phyloP scores from a whole-genome alignment of 2,797 vertebrate genomes.

The Babyrousa celebensis region DNA sequence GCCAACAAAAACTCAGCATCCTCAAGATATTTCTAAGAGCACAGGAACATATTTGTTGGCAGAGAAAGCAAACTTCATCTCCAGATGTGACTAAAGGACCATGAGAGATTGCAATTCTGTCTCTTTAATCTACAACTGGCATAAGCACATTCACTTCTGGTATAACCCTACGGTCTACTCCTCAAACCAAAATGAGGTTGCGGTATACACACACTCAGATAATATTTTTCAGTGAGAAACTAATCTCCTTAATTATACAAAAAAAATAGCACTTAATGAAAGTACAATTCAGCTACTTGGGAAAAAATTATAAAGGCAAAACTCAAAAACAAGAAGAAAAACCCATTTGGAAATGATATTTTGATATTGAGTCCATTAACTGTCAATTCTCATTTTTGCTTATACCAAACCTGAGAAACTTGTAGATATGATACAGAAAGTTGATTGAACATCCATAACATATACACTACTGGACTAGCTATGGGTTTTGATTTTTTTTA shows the following conservation, averaged over 20 bases:
- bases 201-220: background rate
- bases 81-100: constrained; percentile 32
- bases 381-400: background rate
- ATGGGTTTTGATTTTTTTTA: background rate
- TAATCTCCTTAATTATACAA: constrained; percentile 26
- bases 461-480: background rate
- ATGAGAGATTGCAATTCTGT: constrained; percentile 46
- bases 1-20: constrained; percentile 58
- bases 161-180: background rate
- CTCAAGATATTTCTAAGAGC: constrained; percentile 49
- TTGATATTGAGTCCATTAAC: background rate
- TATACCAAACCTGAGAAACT: background rate
- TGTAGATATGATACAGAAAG: background rate
- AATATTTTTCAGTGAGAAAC: constrained; percentile 26
- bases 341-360: background rate
- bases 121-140: background rate
- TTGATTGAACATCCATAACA: constrained; percentile 13
- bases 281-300: background rate
- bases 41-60: constrained; percentile 9
- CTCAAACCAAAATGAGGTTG: constrained; percentile 52
- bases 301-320: constrained; percentile 48
- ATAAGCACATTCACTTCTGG: constrained; percentile 31
- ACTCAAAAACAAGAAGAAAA: constrained; percentile 57
- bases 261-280: background rate
- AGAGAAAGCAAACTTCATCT: constrained; percentile 18